Conservation (phyloP, 2,888 invertebrate genomes). For the Ectemnius continuus region DNA sequence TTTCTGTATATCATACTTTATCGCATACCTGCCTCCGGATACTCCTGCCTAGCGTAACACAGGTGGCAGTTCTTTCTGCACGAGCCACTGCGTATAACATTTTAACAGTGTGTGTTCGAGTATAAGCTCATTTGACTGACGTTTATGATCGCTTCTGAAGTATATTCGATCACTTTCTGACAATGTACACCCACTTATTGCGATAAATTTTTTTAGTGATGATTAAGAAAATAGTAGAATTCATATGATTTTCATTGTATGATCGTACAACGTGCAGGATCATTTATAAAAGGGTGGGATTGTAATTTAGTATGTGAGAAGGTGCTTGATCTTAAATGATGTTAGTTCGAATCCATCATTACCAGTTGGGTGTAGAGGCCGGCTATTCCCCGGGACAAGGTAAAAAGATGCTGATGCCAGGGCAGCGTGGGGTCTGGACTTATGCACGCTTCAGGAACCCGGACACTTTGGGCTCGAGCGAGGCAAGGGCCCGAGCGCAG, state of each 20-base stretch:
- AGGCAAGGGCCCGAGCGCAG: conserved; percentile 44
- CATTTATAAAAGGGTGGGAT: not conserved
- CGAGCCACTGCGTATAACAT: too few species aligned
- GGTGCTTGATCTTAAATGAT: conserved; percentile 36
- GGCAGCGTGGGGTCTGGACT: conserved; percentile 69
- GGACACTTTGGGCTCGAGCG: conserved; percentile 61
- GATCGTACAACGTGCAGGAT: not conserved
- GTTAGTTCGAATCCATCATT: conserved; percentile 65
- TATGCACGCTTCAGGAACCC: conserved; percentile 65
- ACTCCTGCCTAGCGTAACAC: too few species aligned
- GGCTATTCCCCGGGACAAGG: conserved; percentile 60
- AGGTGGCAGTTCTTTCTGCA: too few species aligned
- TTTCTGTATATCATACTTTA: conserved; percentile 1
- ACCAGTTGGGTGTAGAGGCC: conserved; percentile 55
- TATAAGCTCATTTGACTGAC: too few species aligned
- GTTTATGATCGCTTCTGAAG: too few species aligned
- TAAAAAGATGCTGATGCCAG: conserved; percentile 67
- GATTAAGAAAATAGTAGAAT: too few species aligned
- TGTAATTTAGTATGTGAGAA: not conserved
- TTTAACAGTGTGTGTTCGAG: too few species aligned
- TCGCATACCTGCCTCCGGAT: too few species aligned
- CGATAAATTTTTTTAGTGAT: too few species aligned
- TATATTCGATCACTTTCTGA: too few species aligned
- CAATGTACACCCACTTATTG: too few species aligned
- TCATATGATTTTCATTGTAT: too few species aligned